These are phyloP conservation scores for Rosalia funebris DNA, from an alignment of 2,888 invertebrate genomes.

Conservation along the genomic window DNA sequence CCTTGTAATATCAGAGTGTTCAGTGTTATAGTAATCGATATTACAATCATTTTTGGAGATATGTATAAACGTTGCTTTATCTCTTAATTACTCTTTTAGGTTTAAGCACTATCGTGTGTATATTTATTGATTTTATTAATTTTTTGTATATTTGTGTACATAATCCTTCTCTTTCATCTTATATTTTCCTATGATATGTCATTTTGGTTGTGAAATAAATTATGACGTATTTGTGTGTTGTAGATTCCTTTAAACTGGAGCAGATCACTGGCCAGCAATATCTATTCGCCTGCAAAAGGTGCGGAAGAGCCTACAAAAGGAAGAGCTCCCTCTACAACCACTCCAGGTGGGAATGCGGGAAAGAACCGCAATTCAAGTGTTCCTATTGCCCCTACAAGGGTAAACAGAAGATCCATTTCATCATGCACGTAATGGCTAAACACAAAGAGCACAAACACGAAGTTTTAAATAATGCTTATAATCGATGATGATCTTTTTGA, in stretches of 20 bases:
- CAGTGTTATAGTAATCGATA: no score
- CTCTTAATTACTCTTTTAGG: no score
- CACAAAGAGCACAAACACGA: constrained; percentile 60
- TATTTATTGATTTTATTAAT: no score
- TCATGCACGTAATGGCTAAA: constrained; percentile 60
- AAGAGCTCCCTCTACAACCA: constrained; percentile 53
- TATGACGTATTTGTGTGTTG: constrained; percentile 8
- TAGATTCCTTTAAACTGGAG: constrained; percentile 33
- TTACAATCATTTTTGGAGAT: no score
- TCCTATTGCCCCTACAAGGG: constrained; percentile 57
- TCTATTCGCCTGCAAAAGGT: constrained; percentile 48
- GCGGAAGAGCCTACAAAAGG: constrained; percentile 50
- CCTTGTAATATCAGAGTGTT: no score
- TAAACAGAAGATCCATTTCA: constrained; percentile 59
- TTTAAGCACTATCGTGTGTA: no score
- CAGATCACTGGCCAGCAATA: constrained; percentile 40
- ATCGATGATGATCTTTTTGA: constrained; percentile 36
- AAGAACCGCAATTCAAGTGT: constrained; percentile 51
- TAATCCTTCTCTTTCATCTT: neutral
- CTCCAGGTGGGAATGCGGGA: constrained; percentile 51
- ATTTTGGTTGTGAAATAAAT: neutral
- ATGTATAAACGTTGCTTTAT: no score
- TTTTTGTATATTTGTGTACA: neutral
- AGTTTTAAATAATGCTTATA: constrained; percentile 49
- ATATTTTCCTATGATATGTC: neutral